These are phyloP conservation scores for Melipona beecheii DNA, from an alignment of 2,888 invertebrate genomes.

Conservation along the genomic window DNA sequence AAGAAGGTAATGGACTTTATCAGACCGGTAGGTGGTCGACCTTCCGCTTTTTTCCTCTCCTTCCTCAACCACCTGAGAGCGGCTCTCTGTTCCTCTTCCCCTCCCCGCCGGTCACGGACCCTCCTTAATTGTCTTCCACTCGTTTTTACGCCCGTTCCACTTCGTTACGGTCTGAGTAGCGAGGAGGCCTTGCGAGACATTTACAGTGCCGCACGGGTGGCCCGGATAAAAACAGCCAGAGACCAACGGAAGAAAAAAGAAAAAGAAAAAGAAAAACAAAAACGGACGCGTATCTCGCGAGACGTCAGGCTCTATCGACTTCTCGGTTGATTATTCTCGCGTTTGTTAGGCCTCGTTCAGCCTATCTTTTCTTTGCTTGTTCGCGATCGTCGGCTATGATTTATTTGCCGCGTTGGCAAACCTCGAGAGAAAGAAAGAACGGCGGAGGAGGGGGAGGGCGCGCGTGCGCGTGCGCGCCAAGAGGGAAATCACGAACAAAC, in stretches of 20 bases:
- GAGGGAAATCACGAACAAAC: conserved; percentile 3
- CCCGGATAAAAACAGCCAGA: conserved; percentile 60
- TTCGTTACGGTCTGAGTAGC: conserved; percentile 74
- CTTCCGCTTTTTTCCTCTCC: conserved; percentile 66
- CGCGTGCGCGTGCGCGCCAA: not conserved
- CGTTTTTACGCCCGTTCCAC: conserved; percentile 79
- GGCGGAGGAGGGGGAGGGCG: not conserved
- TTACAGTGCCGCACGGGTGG: conserved; percentile 71
- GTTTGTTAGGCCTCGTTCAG: conserved; percentile 6
- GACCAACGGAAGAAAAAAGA: conserved; percentile 12
- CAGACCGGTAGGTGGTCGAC: conserved; percentile 75
- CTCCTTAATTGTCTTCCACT: conserved; percentile 77
- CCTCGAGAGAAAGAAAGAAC: not conserved
- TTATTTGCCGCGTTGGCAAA: not conserved
- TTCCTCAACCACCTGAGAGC: conserved; percentile 30
- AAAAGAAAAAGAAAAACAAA: not conserved
- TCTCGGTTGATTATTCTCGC: conserved; percentile 22
- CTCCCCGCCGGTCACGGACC: conserved; percentile 38
- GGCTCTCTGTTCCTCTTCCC: conserved; percentile 25
- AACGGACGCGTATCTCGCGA: conserved; percentile 17
- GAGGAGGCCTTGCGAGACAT: conserved; percentile 69
- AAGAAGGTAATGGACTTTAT: conserved; percentile 77
- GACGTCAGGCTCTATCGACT: conserved; percentile 18
- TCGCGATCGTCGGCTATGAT: not conserved
- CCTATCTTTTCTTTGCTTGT: not conserved